These are phyloP conservation scores for Philotrypesis tridentata DNA, from an alignment of 1,140 invertebrate genomes.

Conservation along the genomic window DNA sequence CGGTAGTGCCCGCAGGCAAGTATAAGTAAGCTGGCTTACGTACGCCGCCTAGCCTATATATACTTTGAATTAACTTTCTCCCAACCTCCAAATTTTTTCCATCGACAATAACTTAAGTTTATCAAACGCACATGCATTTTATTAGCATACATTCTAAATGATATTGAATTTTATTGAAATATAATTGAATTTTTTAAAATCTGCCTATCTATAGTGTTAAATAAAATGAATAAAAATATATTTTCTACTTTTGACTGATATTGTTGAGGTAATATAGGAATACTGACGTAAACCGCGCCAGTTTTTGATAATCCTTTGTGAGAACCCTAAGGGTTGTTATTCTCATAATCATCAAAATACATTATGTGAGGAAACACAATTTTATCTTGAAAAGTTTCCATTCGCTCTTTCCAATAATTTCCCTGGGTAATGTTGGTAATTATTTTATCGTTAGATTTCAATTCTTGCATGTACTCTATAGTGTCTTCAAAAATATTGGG, in stretches of 20 bases:
- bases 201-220: slow-evolving; percentile 45
- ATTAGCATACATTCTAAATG: too few relatives aligned
- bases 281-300: slow-evolving; percentile 50
- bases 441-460: not conserved
- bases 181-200: slow-evolving; percentile 34
- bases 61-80: too few relatives aligned
- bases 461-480: not conserved
- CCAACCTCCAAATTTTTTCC: too few relatives aligned
- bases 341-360: slow-evolving; percentile 22
- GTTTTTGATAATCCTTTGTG: slow-evolving; percentile 51
- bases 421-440: slow-evolving; percentile 8
- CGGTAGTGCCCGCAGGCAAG: too few relatives aligned
- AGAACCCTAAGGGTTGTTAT: slow-evolving; percentile 50
- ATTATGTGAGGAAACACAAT: slow-evolving; percentile 23
- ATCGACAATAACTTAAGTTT: too few relatives aligned
- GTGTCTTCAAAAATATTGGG: not conserved
- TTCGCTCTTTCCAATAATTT: not conserved
- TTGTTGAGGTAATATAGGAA: too few relatives aligned
- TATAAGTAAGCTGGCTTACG: too few relatives aligned
- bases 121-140: too few relatives aligned
- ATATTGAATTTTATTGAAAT: too few relatives aligned
- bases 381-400: slow-evolving; percentile 15
- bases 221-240: slow-evolving; percentile 50
- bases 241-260: too few relatives aligned
- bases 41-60: too few relatives aligned